phyloP scores from a whole-genome alignment of 2,888 invertebrate genomes.

The Metellina segmentata region DNA sequence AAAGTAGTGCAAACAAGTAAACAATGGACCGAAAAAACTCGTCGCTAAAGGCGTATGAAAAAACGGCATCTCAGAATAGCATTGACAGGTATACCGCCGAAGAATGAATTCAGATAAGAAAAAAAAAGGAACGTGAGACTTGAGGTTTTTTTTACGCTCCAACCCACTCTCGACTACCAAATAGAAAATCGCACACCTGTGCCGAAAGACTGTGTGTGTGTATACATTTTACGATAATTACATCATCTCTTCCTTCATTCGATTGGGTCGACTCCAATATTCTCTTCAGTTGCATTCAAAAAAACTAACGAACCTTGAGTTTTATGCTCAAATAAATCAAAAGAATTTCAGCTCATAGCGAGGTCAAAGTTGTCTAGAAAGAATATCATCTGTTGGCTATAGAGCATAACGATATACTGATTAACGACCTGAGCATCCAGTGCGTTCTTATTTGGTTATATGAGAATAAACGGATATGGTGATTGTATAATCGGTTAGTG shows the following conservation, averaged over 20 bases:
- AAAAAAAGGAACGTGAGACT: not conserved
- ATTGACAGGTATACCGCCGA: slow-evolving; percentile 7
- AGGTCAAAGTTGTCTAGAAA: too few relatives aligned
- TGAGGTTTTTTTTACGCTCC: not conserved
- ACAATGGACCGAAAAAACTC: slow-evolving; percentile 9
- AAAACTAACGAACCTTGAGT: slow-evolving; percentile 21
- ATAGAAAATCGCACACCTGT: not conserved
- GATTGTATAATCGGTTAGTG: too few relatives aligned
- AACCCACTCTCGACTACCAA: not conserved
- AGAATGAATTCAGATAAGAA: slow-evolving; percentile 16
- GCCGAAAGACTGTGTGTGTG: too few relatives aligned
- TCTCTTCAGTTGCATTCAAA: not conserved
- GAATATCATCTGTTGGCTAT: too few relatives aligned
- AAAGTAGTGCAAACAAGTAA: slow-evolving; percentile 9
- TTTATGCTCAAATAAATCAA: slow-evolving; percentile 33
- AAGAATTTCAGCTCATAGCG: not conserved
- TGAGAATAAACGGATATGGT: too few relatives aligned
- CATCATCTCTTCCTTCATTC: not conserved
- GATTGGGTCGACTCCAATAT: slow-evolving; percentile 3
- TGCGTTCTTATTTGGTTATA: too few relatives aligned
- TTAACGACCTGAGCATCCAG: too few relatives aligned
- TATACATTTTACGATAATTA: not conserved
- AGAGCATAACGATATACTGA: too few relatives aligned
- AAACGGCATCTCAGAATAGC: slow-evolving; percentile 19
- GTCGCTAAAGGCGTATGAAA: not conserved